phyloP scores from a whole-genome alignment of 2,888 invertebrate genomes.

The Diarsia brunnea region DNA sequence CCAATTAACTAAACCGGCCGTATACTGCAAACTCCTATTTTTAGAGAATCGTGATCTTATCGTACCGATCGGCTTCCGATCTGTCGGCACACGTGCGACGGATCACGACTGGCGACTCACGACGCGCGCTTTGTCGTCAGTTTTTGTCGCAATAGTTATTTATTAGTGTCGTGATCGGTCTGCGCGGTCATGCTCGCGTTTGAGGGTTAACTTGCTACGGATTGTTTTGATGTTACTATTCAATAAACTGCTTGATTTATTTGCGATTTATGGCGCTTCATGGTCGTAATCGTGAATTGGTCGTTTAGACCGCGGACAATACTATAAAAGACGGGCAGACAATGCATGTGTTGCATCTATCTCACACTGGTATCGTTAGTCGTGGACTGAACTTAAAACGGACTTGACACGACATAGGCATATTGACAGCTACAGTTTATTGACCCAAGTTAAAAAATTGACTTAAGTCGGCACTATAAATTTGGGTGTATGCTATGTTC shows the following conservation, averaged over 20 bases:
- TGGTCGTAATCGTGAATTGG: constrained; percentile 61
- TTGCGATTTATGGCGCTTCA: constrained; percentile 42
- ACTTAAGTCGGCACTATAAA: too few species aligned
- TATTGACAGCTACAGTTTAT: too few species aligned
- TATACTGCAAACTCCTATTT: constrained; percentile 51
- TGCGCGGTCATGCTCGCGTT: constrained; percentile 63
- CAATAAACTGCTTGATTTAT: constrained; percentile 69
- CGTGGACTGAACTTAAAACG: too few species aligned
- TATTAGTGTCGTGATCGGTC: constrained; percentile 67
- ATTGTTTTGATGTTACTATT: constrained; percentile 67
- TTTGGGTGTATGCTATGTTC: not conserved
- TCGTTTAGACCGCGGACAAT: constrained; percentile 46
- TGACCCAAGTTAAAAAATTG: too few species aligned
- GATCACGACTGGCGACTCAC: constrained; percentile 67
- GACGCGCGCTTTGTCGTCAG: constrained; percentile 69
- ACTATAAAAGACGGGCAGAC: constrained; percentile 23
- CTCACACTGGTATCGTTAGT: too few species aligned
- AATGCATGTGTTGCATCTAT: constrained; percentile 26
- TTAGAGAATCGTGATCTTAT: constrained; percentile 62
- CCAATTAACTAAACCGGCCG: constrained; percentile 59
- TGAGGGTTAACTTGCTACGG: constrained; percentile 63
- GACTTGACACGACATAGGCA: too few species aligned
- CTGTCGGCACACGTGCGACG: constrained; percentile 66
- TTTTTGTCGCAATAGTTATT: constrained; percentile 70
- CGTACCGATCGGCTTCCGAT: constrained; percentile 68